Evolutionary conservation across 2,113 vertebrate species (phyloP).

Genomic region (Trachemys scripta): DNA sequence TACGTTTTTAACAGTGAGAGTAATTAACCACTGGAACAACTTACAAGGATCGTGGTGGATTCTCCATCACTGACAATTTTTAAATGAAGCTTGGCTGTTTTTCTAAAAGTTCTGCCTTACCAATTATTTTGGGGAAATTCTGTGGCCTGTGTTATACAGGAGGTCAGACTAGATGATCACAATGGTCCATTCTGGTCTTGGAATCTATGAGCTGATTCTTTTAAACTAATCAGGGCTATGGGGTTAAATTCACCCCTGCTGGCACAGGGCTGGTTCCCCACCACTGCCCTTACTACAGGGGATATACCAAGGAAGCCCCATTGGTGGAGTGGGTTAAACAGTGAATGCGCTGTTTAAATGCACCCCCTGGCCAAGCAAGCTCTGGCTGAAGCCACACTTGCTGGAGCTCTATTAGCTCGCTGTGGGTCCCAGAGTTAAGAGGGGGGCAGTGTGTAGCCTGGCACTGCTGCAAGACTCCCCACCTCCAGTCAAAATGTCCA

Average conservation of each 20-base stretch:
- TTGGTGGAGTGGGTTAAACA: rapidly evolving
- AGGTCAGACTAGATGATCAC: neutral
- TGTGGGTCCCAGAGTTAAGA: neutral
- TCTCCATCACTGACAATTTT: neutral
- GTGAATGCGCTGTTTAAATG: neutral
- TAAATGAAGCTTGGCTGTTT: neutral
- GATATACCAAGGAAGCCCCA: neutral
- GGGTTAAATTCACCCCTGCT: neutral
- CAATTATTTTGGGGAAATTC: neutral
- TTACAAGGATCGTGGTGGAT: neutral
- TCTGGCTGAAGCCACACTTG: neutral
- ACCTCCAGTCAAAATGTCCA: neutral
- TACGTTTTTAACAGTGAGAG: neutral
- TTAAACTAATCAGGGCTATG: rapidly evolving
- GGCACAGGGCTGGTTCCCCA: rapidly evolving
- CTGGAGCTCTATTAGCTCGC: neutral
- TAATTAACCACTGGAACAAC: neutral
- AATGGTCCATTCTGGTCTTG: neutral
- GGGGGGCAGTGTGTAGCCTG: neutral
- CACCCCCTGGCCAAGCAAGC: neutral
- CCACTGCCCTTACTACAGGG: neutral
- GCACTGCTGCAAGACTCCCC: neutral
- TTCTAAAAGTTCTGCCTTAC: too few relatives aligned
- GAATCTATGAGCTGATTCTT: neutral
- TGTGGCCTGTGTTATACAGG: neutral